phyloP scores from a whole-genome alignment of 2,888 invertebrate species.

The Anthoptus insignis region DNA sequence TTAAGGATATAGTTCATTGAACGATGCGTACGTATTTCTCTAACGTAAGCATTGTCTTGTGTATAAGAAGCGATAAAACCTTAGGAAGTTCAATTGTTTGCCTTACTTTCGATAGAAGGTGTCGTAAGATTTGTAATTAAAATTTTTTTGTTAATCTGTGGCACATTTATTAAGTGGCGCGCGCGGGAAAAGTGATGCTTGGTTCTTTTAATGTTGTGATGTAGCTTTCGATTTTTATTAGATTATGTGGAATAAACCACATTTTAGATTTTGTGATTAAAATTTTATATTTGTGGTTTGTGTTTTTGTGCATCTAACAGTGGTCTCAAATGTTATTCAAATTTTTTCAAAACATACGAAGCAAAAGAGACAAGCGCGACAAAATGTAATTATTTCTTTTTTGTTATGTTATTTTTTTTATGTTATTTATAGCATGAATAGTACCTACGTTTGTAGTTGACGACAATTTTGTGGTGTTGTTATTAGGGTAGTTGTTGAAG shows the following conservation, averaged over 20 bases:
- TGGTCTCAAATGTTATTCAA: constrained; percentile 6
- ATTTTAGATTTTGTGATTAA: background rate
- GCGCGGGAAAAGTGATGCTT: background rate
- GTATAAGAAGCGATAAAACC: constrained; percentile 21
- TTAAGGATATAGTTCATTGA: constrained; percentile 9
- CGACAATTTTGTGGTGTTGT: no score
- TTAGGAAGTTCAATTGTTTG: constrained; percentile 1
- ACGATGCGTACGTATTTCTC: constrained; percentile 5
- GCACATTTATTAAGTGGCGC: background rate
- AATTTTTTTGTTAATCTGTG: constrained; percentile 3
- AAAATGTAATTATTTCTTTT: constrained; percentile 24
- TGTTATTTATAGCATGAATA: background rate
- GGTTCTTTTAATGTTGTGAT: background rate
- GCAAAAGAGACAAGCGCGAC: background rate
- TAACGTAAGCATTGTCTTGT: background rate
- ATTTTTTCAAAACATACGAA: background rate
- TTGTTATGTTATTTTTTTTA: background rate
- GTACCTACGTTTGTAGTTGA: background rate
- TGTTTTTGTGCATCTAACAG: background rate
- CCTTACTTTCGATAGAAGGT: constrained; percentile 13
- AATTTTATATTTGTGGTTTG: background rate
- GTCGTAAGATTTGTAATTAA: constrained; percentile 13
- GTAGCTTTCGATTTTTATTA: background rate
- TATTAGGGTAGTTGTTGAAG: no score
- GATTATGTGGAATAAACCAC: background rate